These are phyloP conservation scores for Axea sp. DNA, from an alignment of 2,888 invertebrate genomes.

Conservation along the genomic window DNA sequence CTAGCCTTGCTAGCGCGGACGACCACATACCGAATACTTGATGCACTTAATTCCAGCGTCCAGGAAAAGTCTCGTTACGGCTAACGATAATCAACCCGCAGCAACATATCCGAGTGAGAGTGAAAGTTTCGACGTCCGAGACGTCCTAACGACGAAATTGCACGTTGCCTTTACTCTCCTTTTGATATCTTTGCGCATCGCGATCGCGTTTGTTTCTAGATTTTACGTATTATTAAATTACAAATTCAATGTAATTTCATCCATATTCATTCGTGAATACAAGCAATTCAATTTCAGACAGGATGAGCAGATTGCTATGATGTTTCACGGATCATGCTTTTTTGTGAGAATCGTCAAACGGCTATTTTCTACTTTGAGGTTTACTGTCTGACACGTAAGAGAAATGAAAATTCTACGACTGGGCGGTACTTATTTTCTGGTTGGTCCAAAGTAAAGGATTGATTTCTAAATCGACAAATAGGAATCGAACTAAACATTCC, in stretches of 20 bases:
- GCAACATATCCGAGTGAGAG: slow-evolving; percentile 36
- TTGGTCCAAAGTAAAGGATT: slow-evolving; percentile 1
- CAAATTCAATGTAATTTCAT: slow-evolving; percentile 59
- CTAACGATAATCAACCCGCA: slow-evolving; percentile 47
- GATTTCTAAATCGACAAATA: too few species aligned
- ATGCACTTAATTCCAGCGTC: slow-evolving; percentile 43
- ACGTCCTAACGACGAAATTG: slow-evolving; percentile 47
- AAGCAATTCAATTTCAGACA: slow-evolving; percentile 49
- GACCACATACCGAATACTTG: slow-evolving; percentile 34
- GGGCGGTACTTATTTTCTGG: neutral
- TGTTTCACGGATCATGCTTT: slow-evolving; percentile 51
- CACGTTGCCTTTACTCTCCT: slow-evolving; percentile 37
- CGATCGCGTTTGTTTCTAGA: slow-evolving; percentile 42
- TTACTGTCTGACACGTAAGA: slow-evolving; percentile 39
- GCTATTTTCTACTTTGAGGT: slow-evolving; percentile 49
- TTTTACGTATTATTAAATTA: slow-evolving; percentile 51
- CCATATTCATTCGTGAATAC: slow-evolving; percentile 45
- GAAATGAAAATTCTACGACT: slow-evolving; percentile 1
- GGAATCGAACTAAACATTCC: too few species aligned
- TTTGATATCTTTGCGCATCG: slow-evolving; percentile 45
- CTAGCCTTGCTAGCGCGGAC: slow-evolving; percentile 43
- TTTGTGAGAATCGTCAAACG: slow-evolving; percentile 53
- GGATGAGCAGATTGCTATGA: slow-evolving; percentile 53
- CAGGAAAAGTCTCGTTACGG: slow-evolving; percentile 61
- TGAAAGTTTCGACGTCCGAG: slow-evolving; percentile 52